Base-by-base conservation (phyloP, 2,888 invertebrate species). In the Orchesella flavescens region DNA sequence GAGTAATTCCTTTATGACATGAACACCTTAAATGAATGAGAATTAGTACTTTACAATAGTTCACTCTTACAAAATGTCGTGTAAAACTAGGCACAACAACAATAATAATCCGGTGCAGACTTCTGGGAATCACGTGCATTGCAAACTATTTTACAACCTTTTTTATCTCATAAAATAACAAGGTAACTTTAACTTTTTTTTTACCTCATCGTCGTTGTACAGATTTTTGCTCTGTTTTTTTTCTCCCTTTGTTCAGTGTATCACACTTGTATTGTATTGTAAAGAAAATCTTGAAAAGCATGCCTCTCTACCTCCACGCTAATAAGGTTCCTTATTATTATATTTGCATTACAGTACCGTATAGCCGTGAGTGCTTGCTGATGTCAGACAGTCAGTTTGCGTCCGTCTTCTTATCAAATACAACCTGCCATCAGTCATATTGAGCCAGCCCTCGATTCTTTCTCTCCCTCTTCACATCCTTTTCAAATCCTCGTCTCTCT, bases 41-140 rank as follows among this genome's bases (percentile, higher is more conserved):
- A 74, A 63, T 63, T 74, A 21, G 46, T 63, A 59, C 59, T 24
- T 19, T 57, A 23, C 43, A 72, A 57, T 57, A 57, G 34, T 57
- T 57, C 57, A 5, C 57, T 57, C 53, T 53, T 55, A 69, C 46
- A 69, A 34, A 34, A 23, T 69, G 23, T 43, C 15, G 46, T 68
- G 21, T 15, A 46, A 66, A 17, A 21, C 66, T 19, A 44, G 46
- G 68, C 13, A 49, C 21, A 68, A 34, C 19, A 23, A 63, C 23
- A 66, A 12, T 55, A 53, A 69, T 71, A 79, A 79, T 79, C 79
- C 65, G 17, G 34, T 65, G 57, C 44, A 65, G 65, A 74, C 59
- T 80, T 80, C 68, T 74, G 53, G 46, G 80, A 74, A 80, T 80
- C 80, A 80, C 80, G 73, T 74, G 80, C 73, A 80, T 59, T 63